Base-by-base conservation (phyloP, 2,797 vertebrate species). In the Huso huso region DNA sequence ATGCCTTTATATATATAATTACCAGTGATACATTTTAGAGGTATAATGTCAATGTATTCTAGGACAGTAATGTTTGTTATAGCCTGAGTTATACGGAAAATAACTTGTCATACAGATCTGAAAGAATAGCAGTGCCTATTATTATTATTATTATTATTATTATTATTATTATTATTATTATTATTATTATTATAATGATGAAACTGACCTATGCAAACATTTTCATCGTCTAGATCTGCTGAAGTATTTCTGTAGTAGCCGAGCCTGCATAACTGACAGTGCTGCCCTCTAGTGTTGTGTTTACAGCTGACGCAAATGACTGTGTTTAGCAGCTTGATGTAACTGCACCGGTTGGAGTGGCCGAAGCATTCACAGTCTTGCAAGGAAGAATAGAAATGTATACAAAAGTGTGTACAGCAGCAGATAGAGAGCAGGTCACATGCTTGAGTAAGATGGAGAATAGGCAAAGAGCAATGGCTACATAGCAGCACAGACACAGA, bases 231-330 rank as follows among this genome's bases (percentile, higher is more conserved):
- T 82, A 95, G 88, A 55, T 89, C 81, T 78, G 91, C 85, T 1
- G 91, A 92, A 76, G 85, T 66, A 75, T 97, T 95, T 87, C 91
- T 90, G 83, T 94, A 95, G 93, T 92, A 97, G 81, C 95, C 94
- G 52, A 92, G 91, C 77, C 94, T 93, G 79, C 96, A 98, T 81
- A 86, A 89, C 84, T 98, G 94, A 78, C 95, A 98, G 87, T 92
- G 94, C 84, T 93, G 93, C 75, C 95, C 95, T 86, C 95, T 88
- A 70, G 96, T 98, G 93, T 97, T 97, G 96, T 98, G 94, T 85
- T 95, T 97, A 82, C 96, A 98, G 93, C 95, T 96, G 86, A 98
- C 94, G 85, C 95, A 98, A 73, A 96, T 96, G 83, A 95, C 90
- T 80, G 93, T 91, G 77, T 95, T 92, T 82, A 98, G 91, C 87